Base-by-base conservation (phyloP, 2,113 vertebrate genomes). In the Ammodytes dubius region DNA sequence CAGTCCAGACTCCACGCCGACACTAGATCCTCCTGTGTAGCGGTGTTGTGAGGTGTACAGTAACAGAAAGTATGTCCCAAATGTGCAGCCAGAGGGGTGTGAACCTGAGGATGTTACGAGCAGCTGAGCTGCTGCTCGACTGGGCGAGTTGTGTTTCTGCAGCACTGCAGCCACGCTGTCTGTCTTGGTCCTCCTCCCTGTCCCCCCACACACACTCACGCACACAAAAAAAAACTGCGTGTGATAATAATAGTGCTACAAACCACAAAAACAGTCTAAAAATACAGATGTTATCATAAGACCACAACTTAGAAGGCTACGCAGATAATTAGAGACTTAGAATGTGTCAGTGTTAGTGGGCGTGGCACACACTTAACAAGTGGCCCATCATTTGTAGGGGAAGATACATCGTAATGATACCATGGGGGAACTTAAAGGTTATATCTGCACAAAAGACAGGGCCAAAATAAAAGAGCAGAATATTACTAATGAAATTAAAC, bases 91-190 rank as follows among this genome's bases (percentile, higher is more conserved):
- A 42, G 19, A 40, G 4, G 6, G 27, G 47, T 49, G 27, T 73
- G 40, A 2, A 63, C 14, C 57, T 42, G 77, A 57, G 59, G 84
- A 71, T 78, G 86, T 58, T 79, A 5, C 7, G 50, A 69, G 58
- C 60, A 67, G 75, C 74, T 14, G 83, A 17, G n/a, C 46, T 4
- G 57, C 76, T 63, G 82, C 17, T 40, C 53, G 74, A 57, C 78
- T 49, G 87, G 73, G 74, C 70, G 43, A 73, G 85, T 77, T 86
- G 86, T 68, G 56, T 72, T 46, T 54, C 76, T 92, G 88, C 91
- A 79, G 89, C 89, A 91, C 70, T 59, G 82, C 84, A 86, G 88
- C 87, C 84, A 88, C 88, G 79, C 84, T 90, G 85, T 82, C 73
- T 83, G 89, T 84, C 73, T 73, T 27, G 61, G 73, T 73, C 79